Conservation (phyloP, 2,888 invertebrate species). For the Hydropsyche betteni region DNA sequence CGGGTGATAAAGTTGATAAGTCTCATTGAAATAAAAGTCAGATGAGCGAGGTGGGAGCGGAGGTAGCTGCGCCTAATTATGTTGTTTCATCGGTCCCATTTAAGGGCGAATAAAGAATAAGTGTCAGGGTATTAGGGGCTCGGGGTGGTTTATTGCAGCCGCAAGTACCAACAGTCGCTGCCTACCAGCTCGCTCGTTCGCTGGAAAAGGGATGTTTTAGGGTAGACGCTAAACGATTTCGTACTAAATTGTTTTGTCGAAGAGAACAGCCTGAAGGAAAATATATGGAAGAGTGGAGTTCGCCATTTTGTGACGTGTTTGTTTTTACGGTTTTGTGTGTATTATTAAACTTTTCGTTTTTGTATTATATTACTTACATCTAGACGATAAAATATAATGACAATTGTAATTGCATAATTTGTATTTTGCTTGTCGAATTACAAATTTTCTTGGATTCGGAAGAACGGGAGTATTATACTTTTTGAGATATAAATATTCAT, state of each 20-base stretch:
- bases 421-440: no score
- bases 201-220: slow-evolving; percentile 17
- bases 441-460: no score
- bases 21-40: slow-evolving; percentile 47
- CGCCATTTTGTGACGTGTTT: no score
- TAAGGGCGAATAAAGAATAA: slow-evolving; percentile 49
- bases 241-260: slow-evolving; percentile 5
- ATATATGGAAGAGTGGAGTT: no score
- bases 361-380: no score
- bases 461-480: no score
- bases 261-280: background rate
- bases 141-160: slow-evolving; percentile 37
- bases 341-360: background rate
- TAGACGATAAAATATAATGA: no score
- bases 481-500: no score
- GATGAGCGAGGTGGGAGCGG: slow-evolving; percentile 12
- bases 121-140: slow-evolving; percentile 46
- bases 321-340: no score
- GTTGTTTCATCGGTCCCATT: slow-evolving; percentile 45
- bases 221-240: slow-evolving; percentile 9
- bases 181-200: background rate
- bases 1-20: slow-evolving; percentile 45
- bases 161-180: slow-evolving; percentile 18
- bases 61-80: slow-evolving; percentile 48
- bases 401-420: no score